Conservation (phyloP, 2,888 invertebrate species). For the Embidobia sp. region DNA sequence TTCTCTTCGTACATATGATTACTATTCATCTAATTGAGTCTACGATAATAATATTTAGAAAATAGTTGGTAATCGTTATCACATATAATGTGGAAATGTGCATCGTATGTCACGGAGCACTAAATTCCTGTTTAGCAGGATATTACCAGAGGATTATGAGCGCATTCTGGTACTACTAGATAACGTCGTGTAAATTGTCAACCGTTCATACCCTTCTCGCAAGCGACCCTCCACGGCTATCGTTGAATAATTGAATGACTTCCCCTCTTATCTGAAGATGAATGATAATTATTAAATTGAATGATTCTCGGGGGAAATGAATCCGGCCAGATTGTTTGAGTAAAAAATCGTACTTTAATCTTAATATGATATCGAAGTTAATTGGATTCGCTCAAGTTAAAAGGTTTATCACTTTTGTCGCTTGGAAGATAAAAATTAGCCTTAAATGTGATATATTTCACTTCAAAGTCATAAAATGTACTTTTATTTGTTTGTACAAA, state of each 20-base stretch:
- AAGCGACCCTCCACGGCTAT: conserved; percentile 61
- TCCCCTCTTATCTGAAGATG: conserved; percentile 70
- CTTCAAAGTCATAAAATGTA: too few relatives aligned
- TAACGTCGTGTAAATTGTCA: conserved; percentile 80
- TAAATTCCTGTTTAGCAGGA: conserved; percentile 74
- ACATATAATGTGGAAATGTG: conserved; percentile 60
- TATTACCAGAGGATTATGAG: conserved; percentile 78
- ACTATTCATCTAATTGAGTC: too few relatives aligned
- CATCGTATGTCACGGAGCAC: conserved; percentile 76
- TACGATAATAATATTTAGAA: conserved; percentile 21
- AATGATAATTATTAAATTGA: conserved; percentile 77
- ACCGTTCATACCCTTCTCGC: conserved; percentile 74
- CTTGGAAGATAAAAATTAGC: background rate
- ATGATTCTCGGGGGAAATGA: conserved; percentile 79
- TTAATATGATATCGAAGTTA: conserved; percentile 48
- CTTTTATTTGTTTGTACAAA: too few relatives aligned
- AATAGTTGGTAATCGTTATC: conserved; percentile 35
- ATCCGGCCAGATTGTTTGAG: conserved; percentile 53
- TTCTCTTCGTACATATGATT: too few relatives aligned
- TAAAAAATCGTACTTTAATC: conserved; percentile 55
- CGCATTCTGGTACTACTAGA: conserved; percentile 79
- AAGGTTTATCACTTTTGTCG: conserved; percentile 24
- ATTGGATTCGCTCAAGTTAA: conserved; percentile 45
- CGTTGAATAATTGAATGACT: conserved; percentile 71
- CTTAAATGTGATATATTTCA: too few relatives aligned